Conservation (phyloP, 1,140 invertebrate species). For the Lepidurus packardi region DNA sequence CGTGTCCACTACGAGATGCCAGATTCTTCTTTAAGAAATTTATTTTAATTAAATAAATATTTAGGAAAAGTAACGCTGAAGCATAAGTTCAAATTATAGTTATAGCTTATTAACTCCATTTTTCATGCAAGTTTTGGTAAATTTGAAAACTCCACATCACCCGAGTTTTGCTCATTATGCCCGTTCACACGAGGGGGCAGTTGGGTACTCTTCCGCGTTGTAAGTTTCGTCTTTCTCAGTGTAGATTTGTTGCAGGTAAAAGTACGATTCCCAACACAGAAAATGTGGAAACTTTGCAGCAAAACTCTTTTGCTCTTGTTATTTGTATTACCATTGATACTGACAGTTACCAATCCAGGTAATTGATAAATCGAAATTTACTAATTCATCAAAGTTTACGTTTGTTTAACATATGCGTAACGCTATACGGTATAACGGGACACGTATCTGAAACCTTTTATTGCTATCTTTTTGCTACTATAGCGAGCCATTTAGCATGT, state of each 20-base stretch:
- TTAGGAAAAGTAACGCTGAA: no score
- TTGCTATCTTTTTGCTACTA: slow-evolving; percentile 38
- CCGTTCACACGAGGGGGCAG: not conserved
- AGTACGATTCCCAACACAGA: not conserved
- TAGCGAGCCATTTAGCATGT: slow-evolving; percentile 53
- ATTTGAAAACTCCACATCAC: not conserved
- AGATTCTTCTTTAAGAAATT: not conserved
- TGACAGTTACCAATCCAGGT: not conserved
- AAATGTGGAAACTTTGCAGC: slow-evolving; percentile 14
- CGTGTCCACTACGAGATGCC: not conserved
- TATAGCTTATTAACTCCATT: not conserved
- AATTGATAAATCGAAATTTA: not conserved
- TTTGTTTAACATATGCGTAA: not conserved
- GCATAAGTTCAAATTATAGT: no score
- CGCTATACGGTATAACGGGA: not conserved
- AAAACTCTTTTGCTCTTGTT: not conserved
- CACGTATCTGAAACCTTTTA: not conserved
- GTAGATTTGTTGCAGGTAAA: not conserved
- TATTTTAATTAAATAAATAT: not conserved
- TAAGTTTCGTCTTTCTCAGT: not conserved
- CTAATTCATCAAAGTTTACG: not conserved
- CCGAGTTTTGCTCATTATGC: not conserved
- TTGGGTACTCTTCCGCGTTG: not conserved
- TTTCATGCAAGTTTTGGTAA: not conserved
- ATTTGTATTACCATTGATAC: not conserved